Conservation (phyloP, 2,888 invertebrate genomes). For the Drosophila meridionalis region DNA sequence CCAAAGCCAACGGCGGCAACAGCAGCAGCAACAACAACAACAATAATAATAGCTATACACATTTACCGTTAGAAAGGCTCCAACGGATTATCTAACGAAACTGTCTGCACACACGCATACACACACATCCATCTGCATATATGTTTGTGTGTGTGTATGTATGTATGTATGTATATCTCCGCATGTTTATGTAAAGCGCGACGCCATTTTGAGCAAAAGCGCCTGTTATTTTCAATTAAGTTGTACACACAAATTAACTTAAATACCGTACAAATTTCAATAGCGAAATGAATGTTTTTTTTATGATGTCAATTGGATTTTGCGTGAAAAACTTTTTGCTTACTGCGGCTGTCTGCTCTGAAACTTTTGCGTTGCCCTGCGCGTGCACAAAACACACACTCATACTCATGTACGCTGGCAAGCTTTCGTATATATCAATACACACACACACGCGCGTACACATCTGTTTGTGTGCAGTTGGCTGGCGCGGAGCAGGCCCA, state of each 20-base stretch:
- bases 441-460: constrained; percentile 17
- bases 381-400: constrained; percentile 40
- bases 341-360: constrained; percentile 56
- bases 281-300: constrained; percentile 22
- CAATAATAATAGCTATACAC: constrained; percentile 1
- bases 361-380: constrained; percentile 58
- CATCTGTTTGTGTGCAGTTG: constrained; percentile 20
- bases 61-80: constrained; percentile 31
- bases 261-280: constrained; percentile 29
- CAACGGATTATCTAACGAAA: constrained; percentile 45
- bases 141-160: neutral
- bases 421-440: constrained; percentile 8
- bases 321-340: constrained; percentile 58
- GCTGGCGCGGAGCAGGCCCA: constrained; percentile 91
- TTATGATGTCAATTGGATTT: constrained; percentile 49
- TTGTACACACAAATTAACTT: constrained; percentile 17
- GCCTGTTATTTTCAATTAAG: constrained; percentile 31
- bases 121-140: neutral
- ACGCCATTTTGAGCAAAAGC: constrained; percentile 42
- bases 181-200: neutral
- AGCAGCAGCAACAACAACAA: constrained; percentile 13
- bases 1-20: constrained; percentile 15
- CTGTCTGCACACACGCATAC: constrained; percentile 2
- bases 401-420: constrained; percentile 12
- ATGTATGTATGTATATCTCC: neutral